Conservation (phyloP, 2,888 invertebrate species). For the Laspeyria flexula region DNA sequence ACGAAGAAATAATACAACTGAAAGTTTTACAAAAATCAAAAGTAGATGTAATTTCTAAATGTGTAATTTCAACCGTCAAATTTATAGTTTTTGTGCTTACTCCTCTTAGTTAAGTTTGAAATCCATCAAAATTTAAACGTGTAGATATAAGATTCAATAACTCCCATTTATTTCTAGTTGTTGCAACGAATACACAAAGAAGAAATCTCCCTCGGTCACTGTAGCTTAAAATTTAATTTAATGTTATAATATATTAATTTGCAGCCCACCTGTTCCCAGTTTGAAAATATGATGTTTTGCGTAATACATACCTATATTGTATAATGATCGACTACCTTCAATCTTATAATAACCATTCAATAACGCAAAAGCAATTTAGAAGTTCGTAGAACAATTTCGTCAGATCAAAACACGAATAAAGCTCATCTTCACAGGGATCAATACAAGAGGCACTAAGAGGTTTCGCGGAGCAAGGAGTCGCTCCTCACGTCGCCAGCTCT, state of each 20-base stretch:
- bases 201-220: not conserved
- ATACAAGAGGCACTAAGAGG: conserved; percentile 50
- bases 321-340: conserved; percentile 36
- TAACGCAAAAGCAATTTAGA: conserved; percentile 58
- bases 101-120: no score
- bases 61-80: no score
- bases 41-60: no score
- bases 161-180: no score
- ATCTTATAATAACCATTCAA: conserved; percentile 42
- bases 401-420: conserved; percentile 58
- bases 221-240: not conserved
- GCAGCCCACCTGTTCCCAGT: conserved; percentile 25
- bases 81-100: no score
- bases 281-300: conserved; percentile 25
- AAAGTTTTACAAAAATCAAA: no score
- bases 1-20: no score
- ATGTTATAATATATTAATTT: not conserved
- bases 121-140: no score
- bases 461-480: conserved; percentile 41
- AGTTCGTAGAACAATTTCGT: conserved; percentile 68
- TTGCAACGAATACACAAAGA: not conserved
- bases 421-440: conserved; percentile 56
- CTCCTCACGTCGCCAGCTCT: conserved; percentile 68
- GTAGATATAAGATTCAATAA: no score
- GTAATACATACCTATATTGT: conserved; percentile 18